A percentile compares a stretch with the other conserved stretches of the same genome.
These are phyloP conservation scores for Drosophila bifasciata DNA, from an alignment of 1,140 invertebrate species.

Conservation along the genomic window DNA sequence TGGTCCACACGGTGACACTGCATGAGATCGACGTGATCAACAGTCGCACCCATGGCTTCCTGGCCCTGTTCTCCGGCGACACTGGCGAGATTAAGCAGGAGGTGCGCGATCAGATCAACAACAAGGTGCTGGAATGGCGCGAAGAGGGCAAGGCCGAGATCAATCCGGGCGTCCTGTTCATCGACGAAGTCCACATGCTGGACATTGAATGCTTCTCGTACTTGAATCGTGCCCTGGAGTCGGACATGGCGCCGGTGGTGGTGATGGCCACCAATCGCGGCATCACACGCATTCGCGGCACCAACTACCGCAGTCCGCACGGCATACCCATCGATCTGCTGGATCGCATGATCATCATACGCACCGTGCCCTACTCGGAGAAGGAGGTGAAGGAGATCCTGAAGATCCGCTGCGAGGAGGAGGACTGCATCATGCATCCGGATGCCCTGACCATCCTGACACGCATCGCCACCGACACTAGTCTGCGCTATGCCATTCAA, in stretches of 20 bases:
- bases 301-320: slow-evolving; percentile 96
- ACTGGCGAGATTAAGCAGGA: slow-evolving; percentile 99
- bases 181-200: slow-evolving; percentile 98
- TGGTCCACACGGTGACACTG: slow-evolving; percentile 98
- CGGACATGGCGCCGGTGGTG: slow-evolving; percentile 98
- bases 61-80: slow-evolving; percentile 98
- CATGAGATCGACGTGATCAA: slow-evolving; percentile 99
- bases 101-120: slow-evolving; percentile 98
- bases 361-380: slow-evolving; percentile 94
- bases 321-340: slow-evolving; percentile 97
- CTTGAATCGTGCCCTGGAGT: slow-evolving; percentile 97
- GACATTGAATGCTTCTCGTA: slow-evolving; percentile 99
- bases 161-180: slow-evolving; percentile 96
- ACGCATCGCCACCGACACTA: slow-evolving; percentile 96
- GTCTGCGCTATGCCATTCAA: slow-evolving; percentile 98
- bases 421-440: slow-evolving; percentile 97
- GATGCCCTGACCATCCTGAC: slow-evolving; percentile 97
- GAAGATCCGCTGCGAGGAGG: slow-evolving; percentile 97
- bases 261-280: slow-evolving; percentile 99
- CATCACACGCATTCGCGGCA: slow-evolving; percentile 97
- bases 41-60: slow-evolving; percentile 97
- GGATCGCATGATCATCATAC: slow-evolving; percentile 97
- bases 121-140: slow-evolving; percentile 99
- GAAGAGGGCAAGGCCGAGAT: slow-evolving; percentile 99
- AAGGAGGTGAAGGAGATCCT: slow-evolving; percentile 96